phyloP scores from a whole-genome alignment of 37 sponge, comb jelly and placozoan species.

The Aplysina aerophoba region DNA sequence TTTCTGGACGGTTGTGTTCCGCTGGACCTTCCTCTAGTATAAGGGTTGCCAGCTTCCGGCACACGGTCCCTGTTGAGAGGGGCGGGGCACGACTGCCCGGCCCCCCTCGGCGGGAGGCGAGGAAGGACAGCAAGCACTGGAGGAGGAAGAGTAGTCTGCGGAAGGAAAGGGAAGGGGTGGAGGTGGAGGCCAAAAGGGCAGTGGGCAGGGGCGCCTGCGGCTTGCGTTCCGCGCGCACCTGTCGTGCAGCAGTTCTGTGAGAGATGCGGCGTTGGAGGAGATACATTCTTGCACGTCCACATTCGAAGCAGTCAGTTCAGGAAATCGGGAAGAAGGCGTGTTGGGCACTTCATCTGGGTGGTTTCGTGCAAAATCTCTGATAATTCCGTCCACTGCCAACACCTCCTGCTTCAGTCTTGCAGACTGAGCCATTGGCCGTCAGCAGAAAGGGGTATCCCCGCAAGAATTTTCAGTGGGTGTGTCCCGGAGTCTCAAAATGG shows the following conservation, averaged over 20 bases:
- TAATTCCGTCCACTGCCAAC: background rate
- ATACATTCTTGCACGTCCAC: conserved; percentile 39
- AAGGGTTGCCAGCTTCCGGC: background rate
- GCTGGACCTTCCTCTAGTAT: background rate
- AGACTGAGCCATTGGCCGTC: no score
- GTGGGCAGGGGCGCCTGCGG: background rate
- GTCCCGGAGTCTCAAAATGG: no score
- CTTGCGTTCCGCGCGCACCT: background rate
- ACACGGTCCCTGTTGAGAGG: background rate
- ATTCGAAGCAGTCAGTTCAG: conserved; percentile 38
- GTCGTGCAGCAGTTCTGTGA: conserved; percentile 16
- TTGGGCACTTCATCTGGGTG: background rate
- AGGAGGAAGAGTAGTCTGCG: conserved; percentile 19
- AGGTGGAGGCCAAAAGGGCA: background rate
- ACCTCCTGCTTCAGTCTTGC: conserved; percentile 19
- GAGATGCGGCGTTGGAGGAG: no score
- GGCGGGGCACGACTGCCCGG: background rate
- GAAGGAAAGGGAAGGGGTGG: background rate
- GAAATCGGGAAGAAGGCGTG: conserved; percentile 71
- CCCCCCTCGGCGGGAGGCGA: background rate
- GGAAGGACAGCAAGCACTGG: background rate
- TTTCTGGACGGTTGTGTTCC: background rate
- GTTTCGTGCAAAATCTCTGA: background rate
- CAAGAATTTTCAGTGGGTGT: no score
- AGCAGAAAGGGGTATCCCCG: no score